Evolutionary conservation across 1,140 invertebrate species (phyloP).

Genomic region (Stegodyphus dumicola): DNA sequence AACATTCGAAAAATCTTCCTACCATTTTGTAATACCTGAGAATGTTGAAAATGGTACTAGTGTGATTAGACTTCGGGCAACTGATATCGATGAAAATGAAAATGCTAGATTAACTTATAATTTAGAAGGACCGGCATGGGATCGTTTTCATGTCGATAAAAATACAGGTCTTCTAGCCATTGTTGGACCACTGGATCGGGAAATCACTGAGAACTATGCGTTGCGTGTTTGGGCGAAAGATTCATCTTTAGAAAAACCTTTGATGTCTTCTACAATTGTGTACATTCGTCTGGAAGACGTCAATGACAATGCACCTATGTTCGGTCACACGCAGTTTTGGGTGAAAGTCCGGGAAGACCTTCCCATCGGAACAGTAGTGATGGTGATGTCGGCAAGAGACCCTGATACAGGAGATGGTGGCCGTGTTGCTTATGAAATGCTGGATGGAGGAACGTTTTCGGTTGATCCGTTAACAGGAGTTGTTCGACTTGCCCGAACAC

Average conservation of each 20-base stretch:
- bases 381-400: constrained; percentile 86
- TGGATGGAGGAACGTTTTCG: constrained; percentile 42
- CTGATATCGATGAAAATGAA: constrained; percentile 80
- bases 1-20: constrained; percentile 69
- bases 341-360: constrained; percentile 92
- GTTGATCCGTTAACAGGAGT: constrained; percentile 61
- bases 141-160: constrained; percentile 85
- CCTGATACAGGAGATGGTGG: constrained; percentile 86
- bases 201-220: constrained; percentile 84
- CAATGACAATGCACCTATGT: constrained; percentile 90
- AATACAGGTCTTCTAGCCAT: constrained; percentile 83
- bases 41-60: constrained; percentile 74
- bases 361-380: constrained; percentile 85
- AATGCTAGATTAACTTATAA: constrained; percentile 85
- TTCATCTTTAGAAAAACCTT: constrained; percentile 69
- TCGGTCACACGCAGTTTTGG: constrained; percentile 73
- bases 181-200: constrained; percentile 82
- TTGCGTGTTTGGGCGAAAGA: constrained; percentile 86
- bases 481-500: constrained; percentile 70
- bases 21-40: constrained; percentile 75
- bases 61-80: constrained; percentile 77
- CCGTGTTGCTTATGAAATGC: constrained; percentile 72
- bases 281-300: constrained; percentile 86
- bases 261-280: constrained; percentile 81
- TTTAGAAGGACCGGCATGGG: constrained; percentile 84